These are phyloP conservation scores for Rousettus leschenaultii DNA, from an alignment of 2,113 vertebrate species.

Conservation along the genomic window DNA sequence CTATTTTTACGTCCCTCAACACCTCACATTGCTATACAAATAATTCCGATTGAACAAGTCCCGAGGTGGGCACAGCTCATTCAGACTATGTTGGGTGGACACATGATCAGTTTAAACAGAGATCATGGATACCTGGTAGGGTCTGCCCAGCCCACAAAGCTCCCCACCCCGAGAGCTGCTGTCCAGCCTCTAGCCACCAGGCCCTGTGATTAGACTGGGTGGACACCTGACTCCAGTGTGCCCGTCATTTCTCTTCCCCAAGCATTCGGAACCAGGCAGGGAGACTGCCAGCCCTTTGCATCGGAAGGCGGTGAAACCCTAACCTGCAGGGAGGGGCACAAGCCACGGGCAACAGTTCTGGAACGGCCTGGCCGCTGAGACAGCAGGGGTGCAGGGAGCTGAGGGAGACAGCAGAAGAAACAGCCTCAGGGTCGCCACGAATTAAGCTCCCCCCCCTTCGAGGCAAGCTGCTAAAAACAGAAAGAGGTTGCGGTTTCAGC, in stretches of 20 bases:
- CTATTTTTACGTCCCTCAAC: not conserved
- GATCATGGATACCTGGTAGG: not conserved
- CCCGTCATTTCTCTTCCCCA: not conserved
- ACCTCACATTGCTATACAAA: not conserved
- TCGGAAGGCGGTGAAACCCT: not conserved
- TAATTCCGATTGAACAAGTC: not conserved
- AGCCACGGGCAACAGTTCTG: not conserved
- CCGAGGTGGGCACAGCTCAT: not conserved
- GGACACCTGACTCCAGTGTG: not conserved
- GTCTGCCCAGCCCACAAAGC: not conserved
- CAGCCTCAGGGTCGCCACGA: not conserved
- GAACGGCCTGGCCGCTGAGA: not conserved
- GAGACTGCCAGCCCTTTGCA: not conserved
- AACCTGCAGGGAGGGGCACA: not conserved
- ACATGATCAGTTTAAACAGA: not conserved
- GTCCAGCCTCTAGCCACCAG: not conserved
- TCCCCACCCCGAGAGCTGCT: not conserved
- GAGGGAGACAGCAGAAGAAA: not conserved
- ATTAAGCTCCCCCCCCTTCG: not conserved
- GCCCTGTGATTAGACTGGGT: not conserved
- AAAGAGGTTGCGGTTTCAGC: not conserved
- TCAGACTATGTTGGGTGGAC: not conserved
- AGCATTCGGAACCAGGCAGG: not conserved
- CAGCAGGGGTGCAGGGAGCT: not conserved
- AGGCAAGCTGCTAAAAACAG: not conserved